phyloP scores from a whole-genome alignment of 2,113 vertebrate genomes.

The Calonectris borealis region DNA sequence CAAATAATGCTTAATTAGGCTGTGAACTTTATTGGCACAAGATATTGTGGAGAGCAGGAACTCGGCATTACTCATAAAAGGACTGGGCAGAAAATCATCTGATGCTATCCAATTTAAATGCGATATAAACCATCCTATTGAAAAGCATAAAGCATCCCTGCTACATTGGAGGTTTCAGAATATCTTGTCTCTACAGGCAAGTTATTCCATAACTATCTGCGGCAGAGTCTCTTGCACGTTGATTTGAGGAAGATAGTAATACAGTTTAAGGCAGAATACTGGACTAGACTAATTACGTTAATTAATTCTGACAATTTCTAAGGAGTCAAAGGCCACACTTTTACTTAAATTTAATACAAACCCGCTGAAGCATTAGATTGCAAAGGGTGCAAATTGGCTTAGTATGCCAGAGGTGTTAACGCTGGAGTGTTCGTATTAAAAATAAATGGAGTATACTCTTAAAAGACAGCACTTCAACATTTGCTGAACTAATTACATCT shows the following conservation, averaged over 20 bases:
- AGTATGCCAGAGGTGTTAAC: neutral
- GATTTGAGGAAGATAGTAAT: neutral
- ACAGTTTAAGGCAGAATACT: neutral
- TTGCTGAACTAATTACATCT: neutral
- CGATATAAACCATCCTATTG: neutral
- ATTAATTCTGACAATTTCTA: neutral
- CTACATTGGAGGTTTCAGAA: neutral
- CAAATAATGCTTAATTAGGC: neutral
- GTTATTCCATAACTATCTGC: neutral
- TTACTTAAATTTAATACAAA: neutral
- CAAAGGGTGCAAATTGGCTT: neutral
- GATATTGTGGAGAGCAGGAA: neutral
- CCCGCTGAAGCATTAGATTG: neutral
- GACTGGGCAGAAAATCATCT: neutral
- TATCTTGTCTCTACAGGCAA: neutral
- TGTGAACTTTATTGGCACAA: neutral
- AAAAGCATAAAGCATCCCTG: neutral
- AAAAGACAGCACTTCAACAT: neutral
- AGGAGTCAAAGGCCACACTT: neutral
- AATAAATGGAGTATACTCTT: neutral
- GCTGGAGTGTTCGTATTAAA: neutral
- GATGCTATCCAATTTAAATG: neutral
- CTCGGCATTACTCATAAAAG: neutral
- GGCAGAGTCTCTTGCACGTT: neutral
- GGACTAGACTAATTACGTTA: neutral